A percentile compares a stretch with the other conserved stretches of the same genome.
These are phyloP conservation scores for Sebastiscus albofasciatus DNA, from an alignment of 2,797 vertebrate species.

Conservation along the genomic window DNA sequence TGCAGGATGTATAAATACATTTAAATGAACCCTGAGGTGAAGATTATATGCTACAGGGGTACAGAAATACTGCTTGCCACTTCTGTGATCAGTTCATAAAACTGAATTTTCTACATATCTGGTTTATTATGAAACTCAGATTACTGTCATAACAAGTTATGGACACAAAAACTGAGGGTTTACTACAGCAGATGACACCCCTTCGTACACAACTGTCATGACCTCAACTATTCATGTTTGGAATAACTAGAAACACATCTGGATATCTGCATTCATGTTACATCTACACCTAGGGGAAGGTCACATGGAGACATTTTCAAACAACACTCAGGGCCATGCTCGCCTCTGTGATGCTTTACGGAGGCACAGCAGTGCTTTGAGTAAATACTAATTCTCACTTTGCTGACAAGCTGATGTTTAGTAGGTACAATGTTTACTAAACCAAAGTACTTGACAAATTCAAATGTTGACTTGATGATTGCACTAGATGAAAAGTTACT, in stretches of 20 bases:
- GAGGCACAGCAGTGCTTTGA: too few species aligned
- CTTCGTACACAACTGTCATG: not conserved
- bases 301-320: not conserved
- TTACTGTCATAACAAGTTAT: conserved; percentile 5
- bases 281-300: not conserved
- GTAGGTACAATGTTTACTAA: too few species aligned
- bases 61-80: conserved; percentile 7
- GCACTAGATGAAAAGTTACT: not conserved
- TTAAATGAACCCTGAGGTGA: conserved; percentile 42
- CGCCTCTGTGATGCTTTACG: not conserved
- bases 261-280: not conserved
- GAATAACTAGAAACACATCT: not conserved
- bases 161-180: not conserved
- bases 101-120: not conserved
- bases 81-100: conserved; percentile 33
- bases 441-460: not conserved
- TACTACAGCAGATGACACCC: not conserved
- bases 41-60: conserved; percentile 20
- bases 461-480: not conserved
- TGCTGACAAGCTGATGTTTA: too few species aligned
- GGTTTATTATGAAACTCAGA: not conserved
- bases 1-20: conserved; percentile 43
- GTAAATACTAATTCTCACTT: too few species aligned
- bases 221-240: not conserved
- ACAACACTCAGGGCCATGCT: not conserved